Evolutionary conservation across 2,888 invertebrate genomes (phyloP), one percentile per base, ranked within the genome.

Genomic region (Odiellus spinosus): DNA sequence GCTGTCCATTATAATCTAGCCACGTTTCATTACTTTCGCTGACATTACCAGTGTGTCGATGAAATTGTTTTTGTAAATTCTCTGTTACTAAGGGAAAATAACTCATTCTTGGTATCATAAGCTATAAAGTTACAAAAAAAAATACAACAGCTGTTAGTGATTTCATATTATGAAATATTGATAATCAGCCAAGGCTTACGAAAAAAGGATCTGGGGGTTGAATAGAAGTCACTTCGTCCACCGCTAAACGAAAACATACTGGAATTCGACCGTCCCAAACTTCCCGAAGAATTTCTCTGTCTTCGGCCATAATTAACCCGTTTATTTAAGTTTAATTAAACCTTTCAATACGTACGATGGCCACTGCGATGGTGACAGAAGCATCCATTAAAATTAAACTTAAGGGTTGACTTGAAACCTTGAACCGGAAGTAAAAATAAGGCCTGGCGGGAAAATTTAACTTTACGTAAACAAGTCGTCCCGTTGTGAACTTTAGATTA

Each of bases 261-360:
- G 96, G 93, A 42, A 98, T 72, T 67, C 85, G 83, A 18, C 90
- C 90, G 60, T 91, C 88, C 95, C 95, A 96, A 58, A 93, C 78
- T 71, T 90, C 88, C 49, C 93, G 75, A 47, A 93, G 69, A 49
- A 95, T 80, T 75, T 96, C 90, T 60, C 91, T 76, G 67, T 98
- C 96, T 63, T 88, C 86, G 53, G 88, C 87, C 91, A 91, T 91
- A 15, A 26, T n/a, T n/a, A n/a, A n/a, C n/a, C n/a, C n/a, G n/a
- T n/a, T n/a, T n/a, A n/a, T 26, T 6, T 26, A 6, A 26, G 26
- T 26, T 26, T 26, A 26, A 6, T 26, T 26, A 26, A 26, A 26
- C 26, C 8, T 26, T 6, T 26, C 8, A 26, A 26, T 6, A 6
- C 26, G 26, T 26, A 8, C 26, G 26, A 26, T 26, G 26, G n/a